Percentiles rank a stretch among this genome's conserved stretches.
These are phyloP conservation scores for Myodes glareolus DNA, from an alignment of 2,113 vertebrate genomes.

Conservation along the genomic window DNA sequence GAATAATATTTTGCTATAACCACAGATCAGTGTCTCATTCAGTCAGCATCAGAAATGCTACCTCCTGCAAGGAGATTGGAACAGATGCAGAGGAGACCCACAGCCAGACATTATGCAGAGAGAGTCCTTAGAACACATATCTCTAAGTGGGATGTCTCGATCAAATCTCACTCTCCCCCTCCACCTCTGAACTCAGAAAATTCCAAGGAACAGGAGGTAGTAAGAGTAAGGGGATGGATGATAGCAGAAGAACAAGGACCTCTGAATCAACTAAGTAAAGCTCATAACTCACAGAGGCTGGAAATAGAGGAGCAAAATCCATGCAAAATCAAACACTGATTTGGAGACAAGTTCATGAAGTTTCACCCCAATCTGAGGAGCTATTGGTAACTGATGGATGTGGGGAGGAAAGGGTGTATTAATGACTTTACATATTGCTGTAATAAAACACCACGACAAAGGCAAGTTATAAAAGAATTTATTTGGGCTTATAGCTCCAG, in stretches of 20 bases:
- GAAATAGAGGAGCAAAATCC: background rate
- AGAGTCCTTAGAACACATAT: background rate
- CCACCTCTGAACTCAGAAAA: background rate
- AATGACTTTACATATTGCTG: background rate
- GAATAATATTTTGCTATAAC: background rate
- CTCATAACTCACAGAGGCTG: background rate
- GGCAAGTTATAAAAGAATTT: background rate
- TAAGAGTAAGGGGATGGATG: background rate
- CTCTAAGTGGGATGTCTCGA: background rate
- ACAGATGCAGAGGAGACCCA: background rate
- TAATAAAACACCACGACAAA: background rate
- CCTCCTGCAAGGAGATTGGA: background rate
- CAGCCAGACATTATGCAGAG: background rate
- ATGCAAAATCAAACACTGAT: background rate
- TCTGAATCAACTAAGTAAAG: background rate
- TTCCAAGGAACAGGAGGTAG: background rate
- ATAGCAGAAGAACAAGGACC: background rate
- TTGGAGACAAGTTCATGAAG: background rate
- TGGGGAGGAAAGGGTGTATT: background rate
- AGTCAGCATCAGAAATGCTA: background rate
- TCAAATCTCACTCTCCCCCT: background rate
- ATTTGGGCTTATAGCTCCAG: too few species aligned
- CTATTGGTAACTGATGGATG: background rate
- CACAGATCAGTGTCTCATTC: background rate
- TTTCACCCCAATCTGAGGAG: background rate